These are phyloP conservation scores for Caenorhabditis japonica DNA, from an alignment of 2,888 invertebrate genomes.

Conservation along the genomic window DNA sequence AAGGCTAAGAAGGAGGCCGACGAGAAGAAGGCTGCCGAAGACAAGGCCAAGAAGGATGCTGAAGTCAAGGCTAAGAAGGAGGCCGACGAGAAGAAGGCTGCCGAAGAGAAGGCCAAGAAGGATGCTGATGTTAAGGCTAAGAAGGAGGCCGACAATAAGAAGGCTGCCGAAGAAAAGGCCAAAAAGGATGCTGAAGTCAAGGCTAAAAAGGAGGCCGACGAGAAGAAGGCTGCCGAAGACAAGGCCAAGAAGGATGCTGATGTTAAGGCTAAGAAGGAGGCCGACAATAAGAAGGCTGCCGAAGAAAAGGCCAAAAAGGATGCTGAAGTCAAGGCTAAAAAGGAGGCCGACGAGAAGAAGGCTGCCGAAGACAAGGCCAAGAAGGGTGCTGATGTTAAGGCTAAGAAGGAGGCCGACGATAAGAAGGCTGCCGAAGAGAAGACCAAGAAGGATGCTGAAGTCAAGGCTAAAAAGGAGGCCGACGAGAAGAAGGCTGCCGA, in stretches of 20 bases:
- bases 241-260: constrained; percentile 5
- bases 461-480: constrained; percentile 7
- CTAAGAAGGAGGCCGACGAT: constrained; percentile 7
- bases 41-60: constrained; percentile 3
- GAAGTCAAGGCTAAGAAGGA: constrained; percentile 10
- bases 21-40: constrained; percentile 9
- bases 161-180: constrained; percentile 3
- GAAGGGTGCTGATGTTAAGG: constrained; percentile 13
- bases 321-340: constrained; percentile 6
- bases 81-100: constrained; percentile 15
- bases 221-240: constrained; percentile 8
- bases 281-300: constrained; percentile 2
- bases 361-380: constrained; percentile 2
- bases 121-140: constrained; percentile 4
- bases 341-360: constrained; percentile 18
- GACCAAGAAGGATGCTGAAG: constrained; percentile 3
- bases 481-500: constrained; percentile 17
- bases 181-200: constrained; percentile 5
- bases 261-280: constrained; percentile 8
- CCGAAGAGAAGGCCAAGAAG: constrained; percentile 8
- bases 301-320: constrained; percentile 9
- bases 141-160: constrained; percentile 8
- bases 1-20: constrained; percentile 14
- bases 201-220: constrained; percentile 13
- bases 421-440: constrained; percentile 1